A percentile compares a stretch with the other conserved stretches of the same genome.
Conservation (phyloP, 2,888 invertebrate genomes). For the Tryphoninae sp. region DNA sequence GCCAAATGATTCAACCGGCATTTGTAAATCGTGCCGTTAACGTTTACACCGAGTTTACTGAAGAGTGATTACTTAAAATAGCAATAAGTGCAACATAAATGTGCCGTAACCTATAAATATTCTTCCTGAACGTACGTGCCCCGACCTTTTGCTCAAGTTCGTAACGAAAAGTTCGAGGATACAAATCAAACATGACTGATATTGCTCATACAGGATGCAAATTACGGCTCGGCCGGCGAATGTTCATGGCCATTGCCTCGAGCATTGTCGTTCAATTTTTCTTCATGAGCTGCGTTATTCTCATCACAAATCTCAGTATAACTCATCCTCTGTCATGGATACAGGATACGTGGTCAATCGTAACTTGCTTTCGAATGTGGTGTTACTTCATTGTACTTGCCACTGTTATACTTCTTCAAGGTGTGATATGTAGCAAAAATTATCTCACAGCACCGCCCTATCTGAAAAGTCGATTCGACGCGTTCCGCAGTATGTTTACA, state of each 20-base stretch:
- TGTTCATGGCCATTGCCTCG: slow-evolving; percentile 84
- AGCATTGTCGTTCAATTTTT: slow-evolving; percentile 82
- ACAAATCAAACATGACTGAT: slow-evolving; percentile 49
- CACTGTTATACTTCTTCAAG: slow-evolving; percentile 86
- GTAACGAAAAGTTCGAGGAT: neutral
- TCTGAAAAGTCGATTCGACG: slow-evolving; percentile 86
- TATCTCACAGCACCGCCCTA: slow-evolving; percentile 85
- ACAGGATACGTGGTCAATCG: slow-evolving; percentile 83
- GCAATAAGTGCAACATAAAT: neutral
- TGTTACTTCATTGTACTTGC: slow-evolving; percentile 86
- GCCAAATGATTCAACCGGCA: neutral
- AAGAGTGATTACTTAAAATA: neutral
- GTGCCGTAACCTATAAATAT: neutral
- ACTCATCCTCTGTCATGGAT: slow-evolving; percentile 87
- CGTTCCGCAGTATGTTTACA: slow-evolving; percentile 85
- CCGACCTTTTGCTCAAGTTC: neutral
- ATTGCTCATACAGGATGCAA: slow-evolving; percentile 79
- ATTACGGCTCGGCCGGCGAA: slow-evolving; percentile 84
- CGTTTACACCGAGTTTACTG: neutral
- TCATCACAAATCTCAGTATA: slow-evolving; percentile 84
- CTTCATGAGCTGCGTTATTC: slow-evolving; percentile 74
- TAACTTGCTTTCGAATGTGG: slow-evolving; percentile 86
- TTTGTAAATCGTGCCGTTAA: neutral
- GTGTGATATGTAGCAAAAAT: slow-evolving; percentile 87
- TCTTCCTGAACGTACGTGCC: neutral